These are phyloP conservation scores for Aphis craccivora DNA, from an alignment of 1,140 invertebrate genomes.

Conservation along the genomic window DNA sequence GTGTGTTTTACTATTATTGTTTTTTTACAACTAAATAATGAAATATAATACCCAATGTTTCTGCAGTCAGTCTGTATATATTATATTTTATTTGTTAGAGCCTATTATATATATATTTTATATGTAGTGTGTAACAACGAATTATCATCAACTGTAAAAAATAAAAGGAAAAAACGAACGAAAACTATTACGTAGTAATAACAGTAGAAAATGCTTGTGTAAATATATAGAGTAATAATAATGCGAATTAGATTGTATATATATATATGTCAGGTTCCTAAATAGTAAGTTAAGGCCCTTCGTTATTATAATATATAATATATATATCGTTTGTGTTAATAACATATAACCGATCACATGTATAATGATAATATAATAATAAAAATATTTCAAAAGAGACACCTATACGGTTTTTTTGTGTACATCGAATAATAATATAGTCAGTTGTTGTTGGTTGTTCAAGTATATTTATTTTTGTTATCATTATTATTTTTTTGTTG, in stretches of 20 bases:
- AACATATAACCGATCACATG: slow-evolving; percentile 41
- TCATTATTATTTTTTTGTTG: slow-evolving; percentile 14
- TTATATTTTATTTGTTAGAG: slow-evolving; percentile 46
- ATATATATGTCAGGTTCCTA: slow-evolving; percentile 45
- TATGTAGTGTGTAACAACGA: slow-evolving; percentile 52
- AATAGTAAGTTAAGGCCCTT: slow-evolving; percentile 42
- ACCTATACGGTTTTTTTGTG: background rate
- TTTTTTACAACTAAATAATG: slow-evolving; percentile 56
- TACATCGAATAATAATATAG: background rate
- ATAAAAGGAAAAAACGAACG: slow-evolving; percentile 25
- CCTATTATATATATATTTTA: slow-evolving; percentile 36
- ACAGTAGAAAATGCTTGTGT: slow-evolving; percentile 44
- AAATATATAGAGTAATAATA: slow-evolving; percentile 23
- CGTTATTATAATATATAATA: slow-evolving; percentile 33
- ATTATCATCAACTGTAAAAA: slow-evolving; percentile 49
- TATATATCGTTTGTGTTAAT: slow-evolving; percentile 11
- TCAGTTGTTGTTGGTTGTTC: background rate
- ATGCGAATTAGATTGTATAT: slow-evolving; percentile 11
- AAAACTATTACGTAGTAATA: slow-evolving; percentile 23
- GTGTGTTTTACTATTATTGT: slow-evolving; percentile 4
- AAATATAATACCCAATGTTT: slow-evolving; percentile 57
- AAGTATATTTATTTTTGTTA: slow-evolving; percentile 15
- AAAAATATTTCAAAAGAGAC: slow-evolving; percentile 29
- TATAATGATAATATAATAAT: slow-evolving; percentile 26
- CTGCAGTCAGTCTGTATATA: slow-evolving; percentile 56